Evolutionary conservation across 2,113 vertebrate species (phyloP).

Genomic region (Podilymbus podiceps): DNA sequence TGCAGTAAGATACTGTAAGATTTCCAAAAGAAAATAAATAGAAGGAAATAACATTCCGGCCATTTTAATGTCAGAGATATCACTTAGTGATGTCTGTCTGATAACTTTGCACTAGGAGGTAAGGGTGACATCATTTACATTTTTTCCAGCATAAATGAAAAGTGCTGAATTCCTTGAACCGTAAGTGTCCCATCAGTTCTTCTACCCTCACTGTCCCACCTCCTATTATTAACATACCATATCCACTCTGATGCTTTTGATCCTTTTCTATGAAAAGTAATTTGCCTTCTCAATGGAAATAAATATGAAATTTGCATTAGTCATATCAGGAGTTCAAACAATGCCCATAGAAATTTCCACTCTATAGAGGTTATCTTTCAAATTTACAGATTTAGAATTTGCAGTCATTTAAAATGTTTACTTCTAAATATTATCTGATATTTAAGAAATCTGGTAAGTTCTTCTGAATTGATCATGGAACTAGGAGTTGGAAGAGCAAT

Average conservation of each 20-base stretch:
- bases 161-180: conserved; percentile 64
- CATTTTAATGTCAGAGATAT: conserved; percentile 65
- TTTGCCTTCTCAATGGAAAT: conserved; percentile 73
- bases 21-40: conserved; percentile 56
- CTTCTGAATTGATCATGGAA: neutral
- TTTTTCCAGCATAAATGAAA: conserved; percentile 68
- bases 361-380: conserved; percentile 38
- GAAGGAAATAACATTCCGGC: conserved; percentile 63
- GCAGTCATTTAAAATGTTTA: conserved; percentile 60
- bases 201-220: conserved; percentile 50
- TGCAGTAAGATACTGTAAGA: conserved; percentile 48
- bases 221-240: conserved; percentile 68
- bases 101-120: conserved; percentile 70
- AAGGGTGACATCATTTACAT: conserved; percentile 74
- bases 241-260: conserved; percentile 61
- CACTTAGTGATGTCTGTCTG: conserved; percentile 46
- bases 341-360: conserved; percentile 39
- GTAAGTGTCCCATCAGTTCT: conserved; percentile 68
- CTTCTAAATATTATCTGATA: conserved; percentile 27
- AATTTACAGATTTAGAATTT: conserved; percentile 51
- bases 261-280: conserved; percentile 65
- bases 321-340: conserved; percentile 65
- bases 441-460: neutral
- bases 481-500: neutral
- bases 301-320: conserved; percentile 65